Evolutionary conservation across 2,113 vertebrate species (phyloP).

Genomic region (Peromyscus californicus): DNA sequence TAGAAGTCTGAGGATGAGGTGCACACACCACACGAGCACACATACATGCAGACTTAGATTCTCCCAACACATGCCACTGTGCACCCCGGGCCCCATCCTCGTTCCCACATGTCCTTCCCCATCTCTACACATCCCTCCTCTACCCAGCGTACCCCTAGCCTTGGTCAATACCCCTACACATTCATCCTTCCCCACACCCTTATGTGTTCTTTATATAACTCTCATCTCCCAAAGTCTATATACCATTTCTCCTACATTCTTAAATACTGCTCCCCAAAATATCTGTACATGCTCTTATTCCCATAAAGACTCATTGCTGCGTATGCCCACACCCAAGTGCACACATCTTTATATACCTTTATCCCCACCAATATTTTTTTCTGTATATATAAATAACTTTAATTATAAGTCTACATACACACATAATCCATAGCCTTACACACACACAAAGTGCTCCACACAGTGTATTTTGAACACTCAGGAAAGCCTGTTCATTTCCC

Average conservation of each 20-base stretch:
- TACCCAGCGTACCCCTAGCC: background rate
- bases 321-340: no score
- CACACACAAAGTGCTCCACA: background rate
- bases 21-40: background rate
- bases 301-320: background rate
- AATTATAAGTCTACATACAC: background rate
- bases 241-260: background rate
- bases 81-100: background rate
- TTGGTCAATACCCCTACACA: background rate
- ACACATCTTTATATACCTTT: background rate
- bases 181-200: background rate
- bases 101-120: no score
- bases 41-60: background rate
- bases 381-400: background rate
- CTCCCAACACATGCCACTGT: background rate
- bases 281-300: background rate
- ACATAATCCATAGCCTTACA: background rate
- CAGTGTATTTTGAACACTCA: background rate
- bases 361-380: background rate
- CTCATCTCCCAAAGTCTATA: background rate
- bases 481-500: background rate
- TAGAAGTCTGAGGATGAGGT: constrained; percentile 40
- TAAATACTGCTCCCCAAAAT: background rate
- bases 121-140: background rate
- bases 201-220: background rate